Base-by-base conservation (phyloP, 2,113 vertebrate genomes). In the Chloroceryle aenea region DNA sequence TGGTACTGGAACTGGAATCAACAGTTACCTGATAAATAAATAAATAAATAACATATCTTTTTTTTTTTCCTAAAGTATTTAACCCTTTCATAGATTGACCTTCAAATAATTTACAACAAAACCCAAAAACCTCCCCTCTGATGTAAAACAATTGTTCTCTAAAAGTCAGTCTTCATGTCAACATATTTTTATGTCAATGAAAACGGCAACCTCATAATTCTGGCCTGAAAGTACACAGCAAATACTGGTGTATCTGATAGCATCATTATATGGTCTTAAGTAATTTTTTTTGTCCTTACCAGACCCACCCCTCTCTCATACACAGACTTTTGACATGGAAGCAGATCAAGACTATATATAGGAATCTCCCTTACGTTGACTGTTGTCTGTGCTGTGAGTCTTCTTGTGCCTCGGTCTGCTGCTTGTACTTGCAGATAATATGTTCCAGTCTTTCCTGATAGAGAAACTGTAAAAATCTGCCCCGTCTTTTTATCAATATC, bases 401-500 rank as follows among this genome's bases (percentile, higher is more conserved):
- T 97, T 38, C 29, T 21, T 32, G 95, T 94, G 36, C 72, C 32
- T 43, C 85, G 86, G 87, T 98, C 98, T 42, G 95, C 86, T 78
- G 94, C 98, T 90, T 97, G 97, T 50, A 98, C 97, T 72, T 95
- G 15, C 69, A 98, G 23, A 1, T 27, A 4, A 40, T 87, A 66
- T 4, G 56, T 56, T 52, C 93, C 97, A 32, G 42, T 14, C 68
- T 96, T 87, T 50, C 34, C 93, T 76, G 75, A 78, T 17, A 96
- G 82, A n/a, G 98, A 98, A 56, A 98, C 92, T 71, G 98, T 97
- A 32, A 96, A 98, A 75, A 99, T 83, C 92, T 97, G 93, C 66
- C 98, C 98, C 0, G 98, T 97, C 11, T 93, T 91, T 58, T 95
- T 61, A 10, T 98, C n/a, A 20, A 98, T 96, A 32, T 96, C 97